phyloP scores from a whole-genome alignment of 2,797 vertebrate species.

The Mastacembelus armatus region DNA sequence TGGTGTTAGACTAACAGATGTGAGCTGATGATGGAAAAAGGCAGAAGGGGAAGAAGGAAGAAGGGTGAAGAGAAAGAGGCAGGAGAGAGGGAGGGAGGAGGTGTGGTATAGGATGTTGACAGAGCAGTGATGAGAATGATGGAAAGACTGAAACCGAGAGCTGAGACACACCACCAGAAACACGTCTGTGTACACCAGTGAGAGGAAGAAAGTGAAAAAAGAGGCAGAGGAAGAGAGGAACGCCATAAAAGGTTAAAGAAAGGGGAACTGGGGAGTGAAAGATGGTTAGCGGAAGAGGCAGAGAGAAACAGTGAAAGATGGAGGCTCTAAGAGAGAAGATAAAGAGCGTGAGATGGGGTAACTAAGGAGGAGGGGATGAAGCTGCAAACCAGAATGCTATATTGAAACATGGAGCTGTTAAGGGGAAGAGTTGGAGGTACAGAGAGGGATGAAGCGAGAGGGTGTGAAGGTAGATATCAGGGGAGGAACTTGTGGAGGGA shows the following conservation, averaged over 20 bases:
- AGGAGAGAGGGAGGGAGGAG: slow-evolving; percentile 36
- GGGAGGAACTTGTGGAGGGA: not conserved
- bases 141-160: slow-evolving; percentile 48
- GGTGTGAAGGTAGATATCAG: slow-evolving; percentile 27
- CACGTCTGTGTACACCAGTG: slow-evolving; percentile 18
- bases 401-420: slow-evolving; percentile 53
- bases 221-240: slow-evolving; percentile 11
- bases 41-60: slow-evolving; percentile 8
- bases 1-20: slow-evolving; percentile 69
- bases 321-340: slow-evolving; percentile 58
- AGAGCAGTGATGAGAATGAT: slow-evolving; percentile 37
- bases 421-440: slow-evolving; percentile 34
- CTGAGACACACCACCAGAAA: slow-evolving; percentile 23
- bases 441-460: slow-evolving; percentile 32
- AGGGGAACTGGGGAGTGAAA: slow-evolving; percentile 40
- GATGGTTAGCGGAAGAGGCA: slow-evolving; percentile 50
- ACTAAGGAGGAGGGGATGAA: slow-evolving; percentile 37
- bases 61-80: slow-evolving; percentile 27
- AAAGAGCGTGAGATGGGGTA: slow-evolving; percentile 56
- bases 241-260: slow-evolving; percentile 70
- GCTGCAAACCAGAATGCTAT: slow-evolving; percentile 44
- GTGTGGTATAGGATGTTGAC: slow-evolving; percentile 53
- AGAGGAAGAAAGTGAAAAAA: slow-evolving; percentile 25
- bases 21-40: slow-evolving; percentile 49
- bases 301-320: slow-evolving; percentile 55